phyloP scores from a whole-genome alignment of 2,888 invertebrate genomes.

The Apoda limacodes region DNA sequence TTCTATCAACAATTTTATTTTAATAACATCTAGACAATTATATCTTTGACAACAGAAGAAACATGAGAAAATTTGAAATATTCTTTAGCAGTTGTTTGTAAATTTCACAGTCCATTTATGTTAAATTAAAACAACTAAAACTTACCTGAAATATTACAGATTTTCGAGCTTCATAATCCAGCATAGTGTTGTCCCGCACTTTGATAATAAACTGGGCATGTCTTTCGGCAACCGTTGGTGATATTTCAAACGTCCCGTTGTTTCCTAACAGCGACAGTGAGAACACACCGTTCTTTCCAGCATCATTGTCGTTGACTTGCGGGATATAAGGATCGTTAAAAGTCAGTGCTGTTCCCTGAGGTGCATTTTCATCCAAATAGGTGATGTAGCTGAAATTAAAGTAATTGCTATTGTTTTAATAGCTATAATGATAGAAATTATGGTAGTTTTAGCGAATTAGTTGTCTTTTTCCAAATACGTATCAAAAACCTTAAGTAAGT shows the following conservation, averaged over 20 bases:
- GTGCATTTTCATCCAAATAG: constrained; percentile 83
- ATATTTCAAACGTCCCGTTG: constrained; percentile 90
- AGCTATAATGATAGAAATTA: background rate
- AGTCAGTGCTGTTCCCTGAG: constrained; percentile 80
- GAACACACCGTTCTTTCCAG: constrained; percentile 87
- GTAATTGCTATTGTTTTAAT: too few relatives aligned
- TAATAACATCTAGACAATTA: too few relatives aligned
- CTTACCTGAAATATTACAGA: constrained; percentile 80
- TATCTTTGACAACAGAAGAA: too few relatives aligned
- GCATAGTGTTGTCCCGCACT: constrained; percentile 82
- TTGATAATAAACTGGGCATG: constrained; percentile 83
- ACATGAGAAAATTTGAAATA: too few relatives aligned
- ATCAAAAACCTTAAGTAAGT: constrained; percentile 1
- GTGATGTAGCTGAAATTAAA: constrained; percentile 74
- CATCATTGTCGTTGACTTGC: constrained; percentile 80
- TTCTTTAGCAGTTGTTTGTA: too few relatives aligned
- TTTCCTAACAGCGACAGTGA: constrained; percentile 81
- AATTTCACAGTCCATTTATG: too few relatives aligned
- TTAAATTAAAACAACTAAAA: too few relatives aligned
- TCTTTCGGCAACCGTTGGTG: constrained; percentile 84
- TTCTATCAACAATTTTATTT: too few relatives aligned
- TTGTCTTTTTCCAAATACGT: background rate
- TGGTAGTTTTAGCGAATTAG: background rate
- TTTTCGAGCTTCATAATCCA: constrained; percentile 87
- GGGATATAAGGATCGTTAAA: constrained; percentile 80